Base-by-base conservation (phyloP, 2,888 invertebrate genomes). In the Isoperla grammatica region DNA sequence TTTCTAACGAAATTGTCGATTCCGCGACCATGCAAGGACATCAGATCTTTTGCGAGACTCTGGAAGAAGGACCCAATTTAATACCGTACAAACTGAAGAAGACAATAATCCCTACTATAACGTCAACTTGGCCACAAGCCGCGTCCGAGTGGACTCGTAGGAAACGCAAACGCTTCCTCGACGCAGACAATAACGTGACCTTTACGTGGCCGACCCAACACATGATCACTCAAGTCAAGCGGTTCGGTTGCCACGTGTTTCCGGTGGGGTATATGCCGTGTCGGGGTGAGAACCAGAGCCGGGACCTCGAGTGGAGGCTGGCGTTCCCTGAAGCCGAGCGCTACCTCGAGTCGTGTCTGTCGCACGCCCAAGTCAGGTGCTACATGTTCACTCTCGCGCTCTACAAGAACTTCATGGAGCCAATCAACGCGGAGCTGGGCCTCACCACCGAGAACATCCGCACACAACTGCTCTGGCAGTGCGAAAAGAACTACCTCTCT, bases 311-410 rank as follows among this genome's bases (percentile, higher is more conserved):
- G 71, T 92, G 91, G 91, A 85, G 84, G 72, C 78, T 90, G 2
- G 79, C 81, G 42, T 91, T 90, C 69, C 88, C 89, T 0, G 83
- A 84, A 57, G 89, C 87, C 0, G 90, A 90, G 71, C 79, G 84
- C 20, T 87, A 83, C 69, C 74, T 92, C 64, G 87, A 90, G 70
- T 83, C 84, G 13, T 82, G 83, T 65, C 77, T 90, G 70, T 82
- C 83, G 0, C 83, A 83, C 69, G 79, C 85, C 0, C 91, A 91
- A 68, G 81, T 86, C 46, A 80, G 86, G 62, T 81, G 87, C 60
- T 86, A 86, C 68, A 75, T 89, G 64, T 81, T 88, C 65, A 75
- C 85, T 1, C 74, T 89, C 63, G 76, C 82, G 39, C 72, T 92
- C n/a, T 81, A 86, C 65, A 87, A 87, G 70, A 82, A 83, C 0